Conservation (phyloP, 2,113 vertebrate genomes). For the Hystrix brachyura region DNA sequence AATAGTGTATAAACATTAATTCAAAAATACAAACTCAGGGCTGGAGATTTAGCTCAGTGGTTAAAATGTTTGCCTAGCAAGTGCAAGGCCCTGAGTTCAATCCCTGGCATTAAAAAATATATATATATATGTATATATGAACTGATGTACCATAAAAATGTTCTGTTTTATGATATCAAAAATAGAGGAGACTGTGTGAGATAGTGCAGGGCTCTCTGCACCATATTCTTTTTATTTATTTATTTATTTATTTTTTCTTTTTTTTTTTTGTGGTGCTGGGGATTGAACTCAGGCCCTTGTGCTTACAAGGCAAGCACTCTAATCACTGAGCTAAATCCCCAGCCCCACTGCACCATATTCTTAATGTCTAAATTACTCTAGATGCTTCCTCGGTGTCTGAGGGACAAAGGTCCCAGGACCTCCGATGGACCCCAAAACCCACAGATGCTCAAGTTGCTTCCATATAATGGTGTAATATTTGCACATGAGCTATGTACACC, state of each 20-base stretch:
- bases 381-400: neutral
- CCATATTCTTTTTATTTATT: neutral
- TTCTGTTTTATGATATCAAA: neutral
- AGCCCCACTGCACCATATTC: neutral
- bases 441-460: neutral
- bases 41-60: too few relatives aligned
- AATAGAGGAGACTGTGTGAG: neutral
- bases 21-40: neutral
- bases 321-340: too few relatives aligned
- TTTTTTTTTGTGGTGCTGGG: too few relatives aligned
- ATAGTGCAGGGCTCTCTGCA: neutral
- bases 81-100: too few relatives aligned
- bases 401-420: neutral
- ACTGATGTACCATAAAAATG: too few relatives aligned
- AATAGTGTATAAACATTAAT: neutral
- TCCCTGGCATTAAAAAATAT: too few relatives aligned
- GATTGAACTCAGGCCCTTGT: too few relatives aligned
- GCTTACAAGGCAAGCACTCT: too few relatives aligned
- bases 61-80: too few relatives aligned
- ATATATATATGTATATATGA: too few relatives aligned
- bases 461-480: neutral
- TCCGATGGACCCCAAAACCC: neutral
- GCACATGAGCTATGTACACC: neutral
- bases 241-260: too few relatives aligned
- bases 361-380: neutral